Percentiles rank a stretch among this genome's conserved stretches.
phyloP scores from a whole-genome alignment of 2,888 invertebrate species.

The Rhopalosiphum nymphaeae region DNA sequence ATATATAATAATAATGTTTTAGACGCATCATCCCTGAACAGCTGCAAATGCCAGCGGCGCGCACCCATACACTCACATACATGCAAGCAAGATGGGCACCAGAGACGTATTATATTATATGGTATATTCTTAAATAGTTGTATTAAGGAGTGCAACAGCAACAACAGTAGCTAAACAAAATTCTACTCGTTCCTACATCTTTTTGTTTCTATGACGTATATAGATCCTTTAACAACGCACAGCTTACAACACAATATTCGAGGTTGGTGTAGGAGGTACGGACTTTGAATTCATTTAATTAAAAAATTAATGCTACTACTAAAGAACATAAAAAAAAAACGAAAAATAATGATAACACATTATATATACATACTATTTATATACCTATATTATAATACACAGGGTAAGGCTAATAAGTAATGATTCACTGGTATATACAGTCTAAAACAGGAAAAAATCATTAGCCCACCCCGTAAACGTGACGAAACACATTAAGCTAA shows the following conservation, averaged over 20 bases:
- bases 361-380: background rate
- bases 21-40: conserved; percentile 29
- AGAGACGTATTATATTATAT: background rate
- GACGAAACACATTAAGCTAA: conserved; percentile 1
- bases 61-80: background rate
- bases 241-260: background rate
- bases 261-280: background rate
- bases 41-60: conserved; percentile 35
- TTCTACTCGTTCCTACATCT: background rate
- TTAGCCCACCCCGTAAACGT: conserved; percentile 19
- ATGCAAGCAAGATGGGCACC: conserved; percentile 11
- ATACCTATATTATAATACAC: background rate
- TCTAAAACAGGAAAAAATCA: background rate
- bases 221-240: background rate
- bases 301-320: background rate
- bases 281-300: background rate
- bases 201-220: background rate
- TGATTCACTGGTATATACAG: background rate
- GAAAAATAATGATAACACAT: background rate
- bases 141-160: background rate
- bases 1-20: conserved; percentile 43
- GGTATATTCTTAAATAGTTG: background rate
- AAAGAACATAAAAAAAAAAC: conserved; percentile 2
- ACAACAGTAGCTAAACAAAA: conserved; percentile 24
- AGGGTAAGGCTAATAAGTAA: background rate